Evolutionary conservation across 2,888 invertebrate species (phyloP).

Genomic region (Blomia tropicalis): DNA sequence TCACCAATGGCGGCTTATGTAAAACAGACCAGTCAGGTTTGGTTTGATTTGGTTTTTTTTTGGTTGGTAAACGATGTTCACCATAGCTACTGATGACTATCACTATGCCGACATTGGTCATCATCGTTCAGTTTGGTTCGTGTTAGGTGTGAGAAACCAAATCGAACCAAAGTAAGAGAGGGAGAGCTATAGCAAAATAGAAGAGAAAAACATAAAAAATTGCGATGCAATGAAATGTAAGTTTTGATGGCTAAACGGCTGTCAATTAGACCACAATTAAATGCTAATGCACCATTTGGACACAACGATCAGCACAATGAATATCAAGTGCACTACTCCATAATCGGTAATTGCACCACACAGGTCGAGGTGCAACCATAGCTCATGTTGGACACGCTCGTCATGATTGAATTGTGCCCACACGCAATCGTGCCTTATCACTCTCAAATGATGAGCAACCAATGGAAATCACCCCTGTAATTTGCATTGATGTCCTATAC

Average conservation of each 20-base stretch:
- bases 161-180: no score
- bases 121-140: no score
- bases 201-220: no score
- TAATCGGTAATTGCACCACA: background rate
- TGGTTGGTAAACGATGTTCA: no score
- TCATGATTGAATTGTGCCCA: conserved; percentile 8
- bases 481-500: conserved; percentile 9
- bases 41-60: no score
- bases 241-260: background rate
- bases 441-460: no score
- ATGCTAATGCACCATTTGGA: background rate
- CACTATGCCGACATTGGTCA: no score
- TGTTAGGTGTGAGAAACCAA: conserved; percentile 6
- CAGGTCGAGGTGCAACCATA: background rate
- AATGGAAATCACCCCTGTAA: no score
- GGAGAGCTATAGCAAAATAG: no score
- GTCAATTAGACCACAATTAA: conserved; percentile 5
- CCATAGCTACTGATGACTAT: no score
- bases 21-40: background rate
- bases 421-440: conserved; percentile 11
- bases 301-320: background rate
- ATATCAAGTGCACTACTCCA: background rate
- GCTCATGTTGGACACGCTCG: background rate
- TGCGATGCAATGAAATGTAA: background rate
- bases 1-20: background rate